These are phyloP conservation scores for Chelonia mydas DNA, from an alignment of 2,797 vertebrate species.

Conservation along the genomic window DNA sequence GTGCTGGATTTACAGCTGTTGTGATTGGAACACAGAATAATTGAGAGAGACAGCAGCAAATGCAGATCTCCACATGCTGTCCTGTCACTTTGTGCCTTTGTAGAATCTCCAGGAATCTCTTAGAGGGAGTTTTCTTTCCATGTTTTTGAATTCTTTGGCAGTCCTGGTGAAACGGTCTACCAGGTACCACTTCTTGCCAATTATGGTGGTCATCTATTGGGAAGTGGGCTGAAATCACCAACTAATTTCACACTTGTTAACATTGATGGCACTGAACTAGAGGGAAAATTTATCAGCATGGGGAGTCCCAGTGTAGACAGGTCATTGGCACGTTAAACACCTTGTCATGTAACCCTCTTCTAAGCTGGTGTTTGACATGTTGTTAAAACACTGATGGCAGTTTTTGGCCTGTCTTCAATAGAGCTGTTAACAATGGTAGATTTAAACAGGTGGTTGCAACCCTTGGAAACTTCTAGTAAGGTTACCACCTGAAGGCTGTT, in stretches of 20 bases:
- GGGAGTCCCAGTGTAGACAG: neutral
- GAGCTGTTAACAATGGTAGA: neutral
- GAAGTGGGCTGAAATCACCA: neutral
- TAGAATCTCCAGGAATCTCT: neutral
- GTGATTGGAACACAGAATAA: constrained; percentile 38
- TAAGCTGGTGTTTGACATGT: neutral
- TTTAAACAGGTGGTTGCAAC: rapidly evolving
- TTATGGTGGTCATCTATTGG: neutral
- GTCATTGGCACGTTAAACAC: neutral
- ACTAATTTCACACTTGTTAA: neutral
- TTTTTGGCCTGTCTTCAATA: neutral
- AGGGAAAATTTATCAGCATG: neutral
- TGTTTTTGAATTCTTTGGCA: constrained; percentile 25
- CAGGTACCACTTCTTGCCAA: neutral
- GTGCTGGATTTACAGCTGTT: constrained; percentile 66
- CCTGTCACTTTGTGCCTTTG: constrained; percentile 37
- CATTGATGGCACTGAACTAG: no score
- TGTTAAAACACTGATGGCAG: neutral
- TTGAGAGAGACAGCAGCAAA: constrained; percentile 30
- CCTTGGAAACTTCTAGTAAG: neutral
- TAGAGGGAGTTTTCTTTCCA: constrained; percentile 38
- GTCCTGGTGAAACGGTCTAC: constrained; percentile 4
- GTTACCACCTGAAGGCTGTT: no score
- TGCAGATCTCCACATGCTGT: constrained; percentile 54
- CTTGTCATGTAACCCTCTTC: neutral